A percentile compares a stretch with the other conserved stretches of the same genome.
Evolutionary conservation across 2,888 invertebrate genomes (phyloP).

Genomic region (Sphaerophoria taeniata): DNA sequence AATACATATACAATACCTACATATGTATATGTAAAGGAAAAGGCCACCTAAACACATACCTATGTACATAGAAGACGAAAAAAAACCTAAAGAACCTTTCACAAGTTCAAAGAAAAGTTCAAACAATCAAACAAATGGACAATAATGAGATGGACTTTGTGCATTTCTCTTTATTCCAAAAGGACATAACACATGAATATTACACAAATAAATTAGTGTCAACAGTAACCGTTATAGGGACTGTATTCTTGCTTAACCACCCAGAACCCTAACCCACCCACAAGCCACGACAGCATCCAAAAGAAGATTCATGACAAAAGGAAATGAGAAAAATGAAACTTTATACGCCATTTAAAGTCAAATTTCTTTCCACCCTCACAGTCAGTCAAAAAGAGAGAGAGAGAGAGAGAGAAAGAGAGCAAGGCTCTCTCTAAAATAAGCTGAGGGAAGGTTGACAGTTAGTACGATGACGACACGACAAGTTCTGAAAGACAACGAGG

Average conservation of each 20-base stretch:
- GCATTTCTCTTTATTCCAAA: constrained; percentile 39
- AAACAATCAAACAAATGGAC: constrained; percentile 72
- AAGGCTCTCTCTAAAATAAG: constrained; percentile 5
- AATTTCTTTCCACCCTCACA: constrained; percentile 64
- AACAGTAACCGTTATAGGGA: constrained; percentile 23
- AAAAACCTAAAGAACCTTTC: neutral
- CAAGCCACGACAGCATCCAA: neutral
- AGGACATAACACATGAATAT: constrained; percentile 37
- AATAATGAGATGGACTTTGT: constrained; percentile 73
- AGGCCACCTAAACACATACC: neutral
- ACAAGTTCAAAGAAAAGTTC: constrained; percentile 49
- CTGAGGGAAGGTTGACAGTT: constrained; percentile 43
- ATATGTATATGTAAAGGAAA: neutral
- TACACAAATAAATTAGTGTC: constrained; percentile 51
- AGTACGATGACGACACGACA: constrained; percentile 18
- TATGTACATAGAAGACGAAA: neutral
- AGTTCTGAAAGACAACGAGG: constrained; percentile 55
- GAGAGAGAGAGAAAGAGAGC: constrained; percentile 38
- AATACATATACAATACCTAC: neutral
- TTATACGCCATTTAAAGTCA: constrained; percentile 72
- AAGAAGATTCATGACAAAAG: constrained; percentile 14
- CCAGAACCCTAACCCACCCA: neutral
- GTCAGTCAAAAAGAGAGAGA: constrained; percentile 4
- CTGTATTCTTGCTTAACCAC: constrained; percentile 26
- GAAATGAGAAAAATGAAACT: constrained; percentile 41